Conservation (phyloP, 1,140 invertebrate species). For the Lanistes nyassanus region DNA sequence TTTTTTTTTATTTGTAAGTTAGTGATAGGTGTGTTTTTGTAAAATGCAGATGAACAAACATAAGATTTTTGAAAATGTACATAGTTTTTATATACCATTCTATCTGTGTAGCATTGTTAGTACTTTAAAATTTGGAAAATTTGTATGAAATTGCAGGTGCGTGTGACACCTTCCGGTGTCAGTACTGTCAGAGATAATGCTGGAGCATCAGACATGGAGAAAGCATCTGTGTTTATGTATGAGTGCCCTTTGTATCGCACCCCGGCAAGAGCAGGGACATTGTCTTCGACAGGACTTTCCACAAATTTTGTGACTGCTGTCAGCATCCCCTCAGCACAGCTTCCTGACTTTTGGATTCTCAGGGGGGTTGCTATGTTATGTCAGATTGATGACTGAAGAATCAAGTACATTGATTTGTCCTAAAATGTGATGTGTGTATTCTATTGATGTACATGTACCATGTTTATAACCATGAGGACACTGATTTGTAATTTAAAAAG, state of each 20-base stretch:
- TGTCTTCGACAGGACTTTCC: slow-evolving; percentile 86
- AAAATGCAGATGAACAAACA: too few species aligned
- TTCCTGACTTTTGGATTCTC: slow-evolving; percentile 60
- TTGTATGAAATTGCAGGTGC: slow-evolving; percentile 11
- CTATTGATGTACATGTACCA: too few species aligned
- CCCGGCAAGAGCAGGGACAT: slow-evolving; percentile 79
- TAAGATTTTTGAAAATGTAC: too few species aligned
- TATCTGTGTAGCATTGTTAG: background rate
- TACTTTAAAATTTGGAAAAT: background rate
- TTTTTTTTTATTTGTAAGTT: too few species aligned
- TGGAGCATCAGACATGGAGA: background rate
- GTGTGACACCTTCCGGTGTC: background rate
- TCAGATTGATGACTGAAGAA: slow-evolving; percentile 59
- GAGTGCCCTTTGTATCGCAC: slow-evolving; percentile 85
- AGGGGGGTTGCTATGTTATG: slow-evolving; percentile 61
- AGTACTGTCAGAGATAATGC: background rate
- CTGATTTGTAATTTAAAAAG: too few species aligned
- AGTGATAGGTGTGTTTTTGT: too few species aligned
- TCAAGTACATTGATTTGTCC: background rate
- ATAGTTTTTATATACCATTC: background rate
- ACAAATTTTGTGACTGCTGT: slow-evolving; percentile 81
- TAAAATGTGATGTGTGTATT: too few species aligned
- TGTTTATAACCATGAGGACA: too few species aligned
- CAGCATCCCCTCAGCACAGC: slow-evolving; percentile 53
- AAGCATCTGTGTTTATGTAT: slow-evolving; percentile 66